Base-by-base conservation (phyloP, 2,797 vertebrate species). In the Cyclopterus lumpus region DNA sequence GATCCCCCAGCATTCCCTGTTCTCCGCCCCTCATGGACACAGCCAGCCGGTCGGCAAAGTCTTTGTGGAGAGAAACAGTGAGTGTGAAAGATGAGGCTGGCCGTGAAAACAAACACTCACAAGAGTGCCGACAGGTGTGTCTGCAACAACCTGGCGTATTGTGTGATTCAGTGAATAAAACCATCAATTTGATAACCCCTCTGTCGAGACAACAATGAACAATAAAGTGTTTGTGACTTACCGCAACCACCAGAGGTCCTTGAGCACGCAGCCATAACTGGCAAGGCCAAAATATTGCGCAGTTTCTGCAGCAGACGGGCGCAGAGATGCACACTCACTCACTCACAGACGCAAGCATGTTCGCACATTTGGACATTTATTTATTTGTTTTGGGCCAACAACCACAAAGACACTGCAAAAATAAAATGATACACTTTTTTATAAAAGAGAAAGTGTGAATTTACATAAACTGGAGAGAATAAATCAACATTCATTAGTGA, bases 31-130 rank as follows among this genome's bases (percentile, higher is more conserved):
- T 2, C 93, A 93, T 2, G 94, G 95, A 20, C 86, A 93, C 75
- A 98, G 97, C 91, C 97, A 98, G 73, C 96, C 97, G 1, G 93
- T 96, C 4, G 94, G 96, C 61, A 97, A 95, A 86, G 94, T 98
- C 22, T 98, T 98, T 57, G 94, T 99, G 78, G 98, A 99, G 89
- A 95, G 95, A 83, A 97, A 93, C 85, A 88, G 98, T 99, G 91
- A 96, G 97, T 95, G 46, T 7, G 24, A 67, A 59, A 54, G 34
- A 54, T 20, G 4, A 18, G 59, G 34, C 14, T 42, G 38, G 0
- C 8, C 16, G 38, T 14, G 11, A 34, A 16, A 51, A 66, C 32
- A 30, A 20, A 30, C 26, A 30, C 46, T 48, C 46, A 22, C 49
- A 8, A n/a, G 20, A 49, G 46, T 9, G 7, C 38, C 38, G 38